Base-by-base conservation (phyloP, 1,140 invertebrate species). In the Megalopta genalis region DNA sequence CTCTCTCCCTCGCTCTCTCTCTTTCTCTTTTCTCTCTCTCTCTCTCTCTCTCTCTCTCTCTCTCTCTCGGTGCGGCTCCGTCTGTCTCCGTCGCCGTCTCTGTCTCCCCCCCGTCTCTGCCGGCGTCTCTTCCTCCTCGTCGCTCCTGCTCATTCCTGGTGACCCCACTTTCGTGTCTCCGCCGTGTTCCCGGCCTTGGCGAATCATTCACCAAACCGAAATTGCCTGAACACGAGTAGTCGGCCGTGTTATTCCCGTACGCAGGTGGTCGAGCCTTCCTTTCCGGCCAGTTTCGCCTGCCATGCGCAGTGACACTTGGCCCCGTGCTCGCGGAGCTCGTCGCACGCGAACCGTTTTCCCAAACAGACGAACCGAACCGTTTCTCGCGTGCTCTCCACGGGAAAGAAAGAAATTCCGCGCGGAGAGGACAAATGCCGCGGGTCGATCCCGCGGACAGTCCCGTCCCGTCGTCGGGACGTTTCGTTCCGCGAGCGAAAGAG, bases 141-240 rank as follows among this genome's bases (percentile, higher is more conserved):
- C 54, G 18, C 66, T 59, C 18, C 37, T 70, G 63, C 25, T 52
- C 73, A 77, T 69, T 81, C 52, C 60, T 52, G 64, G 59, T 77
- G 73, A 77, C 65, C 25, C 78, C 65, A 81, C 80, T 66, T 57
- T 74, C 65, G 25, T 66, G 62, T 63, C 64, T 49, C 57, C 49
- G 54, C 76, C 52, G 23, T 3, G 14, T 32, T 23, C 60, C 54
- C 69, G 73, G 67, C 81, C 70, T 86, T 86, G 85, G 59, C 81
- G 81, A 42, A 86, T 86, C 85, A 78, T 86, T 86, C 81, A 76
- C 84, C 84, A 59, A 57, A 72, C 52, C 39, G 54, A 72, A 83
- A 68, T 83, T 49, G 59, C 65, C 63, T 25, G 46, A 64, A 57
- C 60, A 25, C 62, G 52, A 57, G 39, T 65, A 46, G 75, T 27